A percentile compares a stretch with the other conserved stretches of the same genome.
These are phyloP conservation scores for Brachionus plicatilis DNA, from an alignment of 1,140 invertebrate species.

Conservation along the genomic window DNA sequence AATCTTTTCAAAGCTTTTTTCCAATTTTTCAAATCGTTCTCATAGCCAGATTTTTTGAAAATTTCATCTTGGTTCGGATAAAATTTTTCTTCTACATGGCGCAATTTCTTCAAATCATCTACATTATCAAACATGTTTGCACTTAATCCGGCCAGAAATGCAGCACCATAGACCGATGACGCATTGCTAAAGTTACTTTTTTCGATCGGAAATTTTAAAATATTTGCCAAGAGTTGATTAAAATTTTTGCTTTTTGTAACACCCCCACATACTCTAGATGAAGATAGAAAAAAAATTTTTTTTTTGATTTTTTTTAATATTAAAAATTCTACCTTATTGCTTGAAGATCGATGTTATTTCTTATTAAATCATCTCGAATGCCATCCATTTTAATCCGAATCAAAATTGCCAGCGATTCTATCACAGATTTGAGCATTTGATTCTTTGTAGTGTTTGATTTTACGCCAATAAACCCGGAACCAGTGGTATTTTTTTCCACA, in stretches of 20 bases:
- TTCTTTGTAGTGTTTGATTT: neutral
- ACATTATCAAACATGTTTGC: neutral
- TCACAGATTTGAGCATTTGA: neutral
- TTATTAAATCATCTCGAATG: neutral
- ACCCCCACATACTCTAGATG: neutral
- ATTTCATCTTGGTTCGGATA: neutral
- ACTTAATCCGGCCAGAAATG: neutral
- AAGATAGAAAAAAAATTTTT: neutral
- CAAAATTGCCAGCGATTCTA: neutral
- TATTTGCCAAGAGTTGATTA: neutral
- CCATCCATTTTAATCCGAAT: neutral
- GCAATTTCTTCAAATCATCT: neutral
- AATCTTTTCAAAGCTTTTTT: neutral
- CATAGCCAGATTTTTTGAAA: neutral
- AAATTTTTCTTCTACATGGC: neutral
- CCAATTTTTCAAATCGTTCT: neutral
- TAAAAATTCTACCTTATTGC: neutral
- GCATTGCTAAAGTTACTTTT: constrained; percentile 24
- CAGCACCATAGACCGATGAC: neutral
- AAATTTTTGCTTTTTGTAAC: constrained; percentile 16
- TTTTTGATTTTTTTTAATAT: no score
- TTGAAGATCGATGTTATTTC: neutral
- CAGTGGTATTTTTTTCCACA: neutral
- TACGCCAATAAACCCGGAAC: neutral
- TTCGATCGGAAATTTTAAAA: neutral